Percentiles rank a stretch among this genome's conserved stretches.
Evolutionary conservation across 2,888 invertebrate genomes (phyloP).

Genomic region (Orthosia gracilis): DNA sequence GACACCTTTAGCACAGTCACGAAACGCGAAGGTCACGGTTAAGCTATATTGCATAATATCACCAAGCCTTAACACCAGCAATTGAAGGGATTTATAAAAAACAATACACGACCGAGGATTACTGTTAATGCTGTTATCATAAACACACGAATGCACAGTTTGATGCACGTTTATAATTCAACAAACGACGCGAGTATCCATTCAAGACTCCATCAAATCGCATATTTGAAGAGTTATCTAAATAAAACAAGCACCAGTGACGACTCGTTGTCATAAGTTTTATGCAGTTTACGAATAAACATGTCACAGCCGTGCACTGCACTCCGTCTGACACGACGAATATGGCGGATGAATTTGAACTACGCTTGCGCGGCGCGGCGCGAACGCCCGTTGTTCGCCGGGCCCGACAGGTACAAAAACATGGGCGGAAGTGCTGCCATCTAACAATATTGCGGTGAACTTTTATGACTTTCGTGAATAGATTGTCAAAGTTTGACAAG

Average conservation of each 20-base stretch:
- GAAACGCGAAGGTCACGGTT: conserved; percentile 89
- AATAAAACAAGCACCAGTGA: conserved; percentile 82
- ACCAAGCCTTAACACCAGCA: conserved; percentile 84
- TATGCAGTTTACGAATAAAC: conserved; percentile 89
- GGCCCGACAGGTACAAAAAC: conserved; percentile 84
- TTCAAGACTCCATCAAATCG: conserved; percentile 81
- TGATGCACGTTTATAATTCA: conserved; percentile 88
- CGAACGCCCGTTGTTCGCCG: conserved; percentile 71
- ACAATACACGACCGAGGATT: conserved; percentile 87
- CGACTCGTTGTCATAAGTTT: conserved; percentile 84
- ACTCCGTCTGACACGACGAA: conserved; percentile 90
- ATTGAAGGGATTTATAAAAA: conserved; percentile 81
- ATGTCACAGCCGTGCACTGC: conserved; percentile 89
- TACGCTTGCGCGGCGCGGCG: conserved; percentile 84
- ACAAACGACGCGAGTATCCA: conserved; percentile 84
- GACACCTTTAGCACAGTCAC: conserved; percentile 87
- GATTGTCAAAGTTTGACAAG: not conserved
- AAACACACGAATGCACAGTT: conserved; percentile 90
- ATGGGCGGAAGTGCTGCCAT: conserved; percentile 75
- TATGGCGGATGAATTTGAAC: conserved; percentile 91
- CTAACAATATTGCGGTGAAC: conserved; percentile 71
- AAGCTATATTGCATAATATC: conserved; percentile 89
- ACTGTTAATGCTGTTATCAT: conserved; percentile 89
- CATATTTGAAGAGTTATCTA: conserved; percentile 84
- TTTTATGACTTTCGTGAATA: conserved; percentile 27